A percentile compares a stretch with the other conserved stretches of the same genome.
Conservation (phyloP, 2,797 vertebrate species). For the Schizothorax lantsangensis region DNA sequence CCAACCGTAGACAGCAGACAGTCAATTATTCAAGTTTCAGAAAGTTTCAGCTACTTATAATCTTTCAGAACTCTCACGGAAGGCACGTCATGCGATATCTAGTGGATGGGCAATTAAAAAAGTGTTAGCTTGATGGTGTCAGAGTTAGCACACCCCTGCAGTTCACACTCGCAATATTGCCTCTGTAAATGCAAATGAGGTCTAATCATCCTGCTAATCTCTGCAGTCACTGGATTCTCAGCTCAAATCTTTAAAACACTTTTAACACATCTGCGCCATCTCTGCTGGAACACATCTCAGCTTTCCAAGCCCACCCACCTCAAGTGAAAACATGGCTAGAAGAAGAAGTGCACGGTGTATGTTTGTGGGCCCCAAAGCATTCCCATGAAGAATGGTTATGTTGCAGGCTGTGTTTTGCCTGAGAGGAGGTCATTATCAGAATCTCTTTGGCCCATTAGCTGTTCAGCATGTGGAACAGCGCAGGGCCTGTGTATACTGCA, state of each 20-base stretch:
- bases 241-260: constrained; percentile 39
- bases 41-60: neutral
- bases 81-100: neutral
- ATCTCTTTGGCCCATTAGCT: constrained; percentile 61
- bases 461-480: constrained; percentile 61
- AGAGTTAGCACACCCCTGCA: neutral
- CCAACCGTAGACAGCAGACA: neutral
- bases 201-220: constrained; percentile 52
- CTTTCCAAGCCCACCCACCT: constrained; percentile 21
- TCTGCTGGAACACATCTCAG: constrained; percentile 23
- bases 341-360: constrained; percentile 33
- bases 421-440: constrained; percentile 60
- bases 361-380: constrained; percentile 46
- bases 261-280: constrained; percentile 27
- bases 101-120: neutral
- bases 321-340: constrained; percentile 6
- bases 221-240: constrained; percentile 20
- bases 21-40: constrained; percentile 5
- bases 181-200: neutral
- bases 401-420: constrained; percentile 57
- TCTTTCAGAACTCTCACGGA: neutral
- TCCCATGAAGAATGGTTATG: constrained; percentile 51
- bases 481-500: constrained; percentile 11
- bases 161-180: constrained; percentile 27
- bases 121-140: constrained; percentile 20